Conservation (phyloP, 1,140 invertebrate species). For the Prorops nasuta region DNA sequence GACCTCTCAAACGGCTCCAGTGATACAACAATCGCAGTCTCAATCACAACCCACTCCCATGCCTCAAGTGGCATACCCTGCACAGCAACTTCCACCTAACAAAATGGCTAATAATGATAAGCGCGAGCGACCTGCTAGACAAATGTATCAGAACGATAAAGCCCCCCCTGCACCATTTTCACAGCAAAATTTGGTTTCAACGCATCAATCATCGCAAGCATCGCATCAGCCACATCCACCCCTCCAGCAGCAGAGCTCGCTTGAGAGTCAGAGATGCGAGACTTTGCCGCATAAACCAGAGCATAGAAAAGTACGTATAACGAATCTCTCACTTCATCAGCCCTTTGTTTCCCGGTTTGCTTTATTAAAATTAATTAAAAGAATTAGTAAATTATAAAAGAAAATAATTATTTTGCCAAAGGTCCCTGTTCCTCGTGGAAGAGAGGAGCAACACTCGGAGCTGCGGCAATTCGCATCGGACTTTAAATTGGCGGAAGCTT, state of each 20-base stretch:
- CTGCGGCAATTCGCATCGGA: conserved; percentile 62
- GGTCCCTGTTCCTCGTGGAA: conserved; percentile 38
- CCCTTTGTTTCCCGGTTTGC: neutral
- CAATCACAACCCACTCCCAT: conserved; percentile 46
- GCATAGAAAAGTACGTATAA: conserved; percentile 50
- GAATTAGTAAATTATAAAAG: neutral
- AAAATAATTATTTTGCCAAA: conserved; percentile 8
- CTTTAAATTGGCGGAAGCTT: conserved; percentile 58
- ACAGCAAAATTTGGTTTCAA: conserved; percentile 38
- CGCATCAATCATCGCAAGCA: conserved; percentile 42
- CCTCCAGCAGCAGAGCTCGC: conserved; percentile 42
- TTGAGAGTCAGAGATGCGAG: conserved; percentile 42
- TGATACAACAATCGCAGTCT: conserved; percentile 50
- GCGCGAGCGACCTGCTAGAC: conserved; percentile 48
- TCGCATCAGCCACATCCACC: conserved; percentile 33
- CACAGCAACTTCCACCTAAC: conserved; percentile 31
- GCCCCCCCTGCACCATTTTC: conserved; percentile 52
- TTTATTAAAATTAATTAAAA: neutral
- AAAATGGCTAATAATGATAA: conserved; percentile 48
- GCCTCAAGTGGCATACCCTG: conserved; percentile 43
- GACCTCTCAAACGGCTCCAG: conserved; percentile 36
- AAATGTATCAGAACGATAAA: conserved; percentile 47
- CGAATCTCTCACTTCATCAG: too few relatives aligned
- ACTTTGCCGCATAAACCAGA: conserved; percentile 42
- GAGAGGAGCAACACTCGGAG: conserved; percentile 59